Evolutionary conservation across 2,888 invertebrate genomes (phyloP).

Genomic region (Embidobia sp.): DNA sequence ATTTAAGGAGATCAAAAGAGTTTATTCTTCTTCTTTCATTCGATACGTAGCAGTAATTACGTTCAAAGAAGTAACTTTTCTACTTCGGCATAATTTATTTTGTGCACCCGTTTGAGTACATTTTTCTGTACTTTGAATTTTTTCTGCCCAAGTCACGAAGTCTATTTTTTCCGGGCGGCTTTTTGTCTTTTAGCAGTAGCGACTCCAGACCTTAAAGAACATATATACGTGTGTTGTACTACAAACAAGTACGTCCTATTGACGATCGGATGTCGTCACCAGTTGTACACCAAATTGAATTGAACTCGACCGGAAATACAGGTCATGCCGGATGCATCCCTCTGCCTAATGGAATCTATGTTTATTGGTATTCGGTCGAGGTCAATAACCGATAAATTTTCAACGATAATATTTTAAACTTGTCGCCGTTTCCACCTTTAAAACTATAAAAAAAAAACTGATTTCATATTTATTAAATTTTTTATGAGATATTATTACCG

Average conservation of each 20-base stretch:
- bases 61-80: conserved; percentile 23
- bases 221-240: conserved; percentile 33
- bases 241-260: conserved; percentile 43
- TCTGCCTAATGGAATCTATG: conserved; percentile 72
- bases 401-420: conserved; percentile 9
- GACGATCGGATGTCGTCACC: conserved; percentile 57
- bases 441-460: neutral
- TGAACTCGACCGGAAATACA: conserved; percentile 70
- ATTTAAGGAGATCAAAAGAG: too few species aligned
- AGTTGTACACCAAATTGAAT: conserved; percentile 74
- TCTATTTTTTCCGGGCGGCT: conserved; percentile 19
- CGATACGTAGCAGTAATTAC: conserved; percentile 4
- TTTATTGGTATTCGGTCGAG: conserved; percentile 69
- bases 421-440: conserved; percentile 1
- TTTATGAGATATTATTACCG: too few species aligned
- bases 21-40: neutral
- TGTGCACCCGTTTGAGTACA: conserved; percentile 5
- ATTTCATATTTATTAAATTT: too few species aligned
- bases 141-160: neutral
- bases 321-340: conserved; percentile 70
- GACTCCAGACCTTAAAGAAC: conserved; percentile 20
- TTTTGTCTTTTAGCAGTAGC: conserved; percentile 24
- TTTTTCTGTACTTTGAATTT: conserved; percentile 25
- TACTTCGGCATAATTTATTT: conserved; percentile 22
- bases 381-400: conserved; percentile 52